These are phyloP conservation scores for Octonoba sinensis DNA, from an alignment of 2,888 invertebrate genomes.

Conservation along the genomic window DNA sequence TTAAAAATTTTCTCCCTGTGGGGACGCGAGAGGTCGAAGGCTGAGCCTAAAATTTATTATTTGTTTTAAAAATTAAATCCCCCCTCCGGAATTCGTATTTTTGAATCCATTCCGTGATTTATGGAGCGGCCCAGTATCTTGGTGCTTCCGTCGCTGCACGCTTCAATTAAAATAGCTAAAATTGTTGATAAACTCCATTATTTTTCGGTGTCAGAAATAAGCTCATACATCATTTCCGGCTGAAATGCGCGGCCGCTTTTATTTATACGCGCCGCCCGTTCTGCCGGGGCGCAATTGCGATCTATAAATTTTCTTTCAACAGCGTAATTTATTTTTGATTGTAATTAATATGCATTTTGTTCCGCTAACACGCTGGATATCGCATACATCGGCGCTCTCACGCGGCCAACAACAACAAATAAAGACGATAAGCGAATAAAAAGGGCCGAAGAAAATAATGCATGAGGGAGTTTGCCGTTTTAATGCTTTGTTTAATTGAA, in stretches of 20 bases:
- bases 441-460: conserved; percentile 39
- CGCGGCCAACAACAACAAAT: conserved; percentile 39
- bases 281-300: conserved; percentile 45
- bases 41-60: conserved; percentile 45
- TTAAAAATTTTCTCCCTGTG: conserved; percentile 4
- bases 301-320: conserved; percentile 63
- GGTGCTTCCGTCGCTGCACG: conserved; percentile 55
- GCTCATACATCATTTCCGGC: conserved; percentile 63
- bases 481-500: conserved; percentile 65
- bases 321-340: conserved; percentile 64
- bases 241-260: conserved; percentile 61
- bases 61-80: conserved; percentile 59
- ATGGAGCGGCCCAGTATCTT: conserved; percentile 49
- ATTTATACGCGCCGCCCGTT: conserved; percentile 54
- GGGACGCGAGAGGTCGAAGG: not conserved
- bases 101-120: conserved; percentile 61
- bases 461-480: conserved; percentile 34
- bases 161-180: conserved; percentile 65
- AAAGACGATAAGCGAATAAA: conserved; percentile 46
- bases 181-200: conserved; percentile 65
- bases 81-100: conserved; percentile 60
- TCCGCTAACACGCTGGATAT: conserved; percentile 28
- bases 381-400: conserved; percentile 36
- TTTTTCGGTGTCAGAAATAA: conserved; percentile 62
- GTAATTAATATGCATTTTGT: conserved; percentile 64